Evolutionary conservation across 1,140 invertebrate genomes (phyloP).

Genomic region (Achroia grisella): DNA sequence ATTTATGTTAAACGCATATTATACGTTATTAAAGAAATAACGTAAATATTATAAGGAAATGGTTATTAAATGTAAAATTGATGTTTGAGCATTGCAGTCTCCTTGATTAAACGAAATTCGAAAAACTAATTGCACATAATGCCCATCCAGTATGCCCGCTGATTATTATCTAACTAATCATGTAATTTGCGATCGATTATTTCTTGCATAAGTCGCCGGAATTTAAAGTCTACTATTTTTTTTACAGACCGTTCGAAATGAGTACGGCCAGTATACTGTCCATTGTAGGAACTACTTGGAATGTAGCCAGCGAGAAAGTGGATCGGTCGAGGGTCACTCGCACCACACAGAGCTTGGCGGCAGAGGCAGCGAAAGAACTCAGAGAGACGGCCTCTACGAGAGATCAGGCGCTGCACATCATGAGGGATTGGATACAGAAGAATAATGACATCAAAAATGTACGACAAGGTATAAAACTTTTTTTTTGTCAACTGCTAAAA

Average conservation of each 20-base stretch:
- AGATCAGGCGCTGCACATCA: slow-evolving; percentile 76
- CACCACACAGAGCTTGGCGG: slow-evolving; percentile 21
- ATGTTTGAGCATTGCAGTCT: too few relatives aligned
- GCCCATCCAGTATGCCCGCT: too few relatives aligned
- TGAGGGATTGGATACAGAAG: slow-evolving; percentile 80
- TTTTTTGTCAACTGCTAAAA: not conserved
- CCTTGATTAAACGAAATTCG: too few relatives aligned
- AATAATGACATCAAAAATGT: slow-evolving; percentile 80
- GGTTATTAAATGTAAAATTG: too few relatives aligned
- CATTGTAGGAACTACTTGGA: slow-evolving; percentile 50
- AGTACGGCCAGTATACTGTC: slow-evolving; percentile 51
- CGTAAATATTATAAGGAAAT: too few relatives aligned
- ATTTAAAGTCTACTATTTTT: not conserved
- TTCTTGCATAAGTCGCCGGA: slow-evolving; percentile 1
- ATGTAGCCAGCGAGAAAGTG: slow-evolving; percentile 33
- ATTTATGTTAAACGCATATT: too few relatives aligned
- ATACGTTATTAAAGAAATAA: too few relatives aligned
- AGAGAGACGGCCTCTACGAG: slow-evolving; percentile 76
- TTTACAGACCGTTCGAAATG: slow-evolving; percentile 22
- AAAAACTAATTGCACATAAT: too few relatives aligned
- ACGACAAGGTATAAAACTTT: slow-evolving; percentile 67
- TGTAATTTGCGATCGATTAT: not conserved
- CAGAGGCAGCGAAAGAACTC: slow-evolving; percentile 76
- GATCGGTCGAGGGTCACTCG: slow-evolving; percentile 27
- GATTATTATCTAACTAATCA: too few relatives aligned